Evolutionary conservation across 2,797 vertebrate species (phyloP), one percentile per base, ranked within the genome.

Genomic region (Hafferia zeledoni): DNA sequence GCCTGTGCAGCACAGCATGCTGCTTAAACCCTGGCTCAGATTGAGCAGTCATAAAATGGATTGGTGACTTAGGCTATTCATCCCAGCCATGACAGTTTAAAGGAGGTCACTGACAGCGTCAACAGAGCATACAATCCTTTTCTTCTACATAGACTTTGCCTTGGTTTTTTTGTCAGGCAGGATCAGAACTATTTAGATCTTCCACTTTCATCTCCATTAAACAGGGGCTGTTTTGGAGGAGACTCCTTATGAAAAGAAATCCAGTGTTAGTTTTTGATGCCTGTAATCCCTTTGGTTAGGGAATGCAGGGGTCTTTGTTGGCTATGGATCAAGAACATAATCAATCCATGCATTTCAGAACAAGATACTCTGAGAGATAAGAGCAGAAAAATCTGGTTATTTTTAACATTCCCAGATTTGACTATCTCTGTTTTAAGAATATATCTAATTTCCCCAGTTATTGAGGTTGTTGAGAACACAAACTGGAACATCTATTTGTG

Each of bases 21-120:
- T 72, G 16, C 78, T 64, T 77, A 93, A 92, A 84, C 69, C 78
- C 71, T 70, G 90, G 90, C 95, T 97, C 92, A 93, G 95, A 93
- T 89, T 97, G 94, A 97, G 95, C 95, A 92, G 92, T 92, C 71
- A 37, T 44, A 93, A 95, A 95, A 94, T 94, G 92, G 92, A 95
- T 91, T 93, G 92, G 86, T 95, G 83, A 83, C 6, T 93, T 95
- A 92, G 37, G 81, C 93, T 90, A 92, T 95, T 96, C 92, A 95
- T 96, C 93, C 90, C 60, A 60, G 82, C 81, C 52, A 6, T 27
- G 74, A 43, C 90, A 90, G 86, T 74, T 92, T 80, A 95, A 94
- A 96, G 93, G 83, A 95, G 94, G 90, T 95, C 68, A 69, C 85
- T 81, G 82, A 43, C 79, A 91, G 57, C 7, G 11, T 94, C 91